Percentiles rank a stretch among this genome's conserved stretches.
Evolutionary conservation across 2,113 vertebrate genomes (phyloP).

Genomic region (Lasiurus borealis): DNA sequence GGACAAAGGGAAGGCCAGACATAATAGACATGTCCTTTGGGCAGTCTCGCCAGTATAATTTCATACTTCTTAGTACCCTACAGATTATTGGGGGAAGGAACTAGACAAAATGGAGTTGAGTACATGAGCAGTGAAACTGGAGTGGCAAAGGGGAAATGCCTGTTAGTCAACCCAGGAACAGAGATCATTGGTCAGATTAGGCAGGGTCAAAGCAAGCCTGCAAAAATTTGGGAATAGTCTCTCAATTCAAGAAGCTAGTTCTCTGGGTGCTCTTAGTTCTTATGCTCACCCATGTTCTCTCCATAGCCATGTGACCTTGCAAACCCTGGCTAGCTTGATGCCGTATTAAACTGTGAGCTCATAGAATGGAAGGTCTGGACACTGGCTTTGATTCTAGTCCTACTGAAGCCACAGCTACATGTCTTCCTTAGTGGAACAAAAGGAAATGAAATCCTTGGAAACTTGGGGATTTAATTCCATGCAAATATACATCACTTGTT

Average conservation of each 20-base stretch:
- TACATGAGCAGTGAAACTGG: background rate
- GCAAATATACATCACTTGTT: background rate
- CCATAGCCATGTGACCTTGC: background rate
- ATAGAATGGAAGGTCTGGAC: background rate
- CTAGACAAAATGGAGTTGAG: background rate
- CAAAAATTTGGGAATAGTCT: background rate
- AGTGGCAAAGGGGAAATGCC: background rate
- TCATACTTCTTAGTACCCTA: background rate
- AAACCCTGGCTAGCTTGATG: background rate
- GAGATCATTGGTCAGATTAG: background rate
- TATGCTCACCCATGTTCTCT: background rate
- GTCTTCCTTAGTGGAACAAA: background rate
- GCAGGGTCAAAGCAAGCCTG: background rate
- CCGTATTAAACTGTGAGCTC: background rate
- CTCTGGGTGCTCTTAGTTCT: background rate
- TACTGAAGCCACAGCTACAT: background rate
- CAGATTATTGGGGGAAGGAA: background rate
- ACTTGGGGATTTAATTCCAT: background rate
- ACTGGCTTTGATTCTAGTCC: too few species aligned
- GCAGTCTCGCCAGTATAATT: background rate
- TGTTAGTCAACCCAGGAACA: background rate
- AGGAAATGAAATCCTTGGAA: background rate
- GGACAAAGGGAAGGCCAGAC: background rate
- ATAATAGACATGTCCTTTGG: background rate
- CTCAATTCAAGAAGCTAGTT: background rate